Conservation (phyloP, 2,797 vertebrate genomes). For the Danio jaintianensis region DNA sequence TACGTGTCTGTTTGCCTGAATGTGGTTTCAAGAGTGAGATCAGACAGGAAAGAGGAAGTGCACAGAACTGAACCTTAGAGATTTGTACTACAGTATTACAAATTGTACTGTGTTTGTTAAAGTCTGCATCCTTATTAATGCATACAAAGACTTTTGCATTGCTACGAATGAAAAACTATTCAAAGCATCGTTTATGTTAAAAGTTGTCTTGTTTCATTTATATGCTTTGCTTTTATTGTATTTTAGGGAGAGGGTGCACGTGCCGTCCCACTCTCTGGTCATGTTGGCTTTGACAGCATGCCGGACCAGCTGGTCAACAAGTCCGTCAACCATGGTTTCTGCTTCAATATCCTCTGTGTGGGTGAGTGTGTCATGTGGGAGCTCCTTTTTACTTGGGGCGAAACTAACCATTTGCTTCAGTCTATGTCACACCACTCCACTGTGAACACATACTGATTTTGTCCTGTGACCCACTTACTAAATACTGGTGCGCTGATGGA, state of each 20-base stretch:
- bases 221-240: constrained; percentile 44
- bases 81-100: constrained; percentile 10
- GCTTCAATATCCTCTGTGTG: constrained; percentile 99
- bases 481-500: constrained; percentile 40
- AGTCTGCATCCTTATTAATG: background rate
- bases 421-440: constrained; percentile 59
- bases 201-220: constrained; percentile 34
- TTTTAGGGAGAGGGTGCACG: constrained; percentile 93
- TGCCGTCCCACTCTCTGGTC: constrained; percentile 91
- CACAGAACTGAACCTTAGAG: constrained; percentile 50
- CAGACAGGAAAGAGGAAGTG: constrained; percentile 86
- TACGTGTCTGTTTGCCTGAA: constrained; percentile 61
- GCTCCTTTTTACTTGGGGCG: constrained; percentile 48
- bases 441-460: constrained; percentile 51
- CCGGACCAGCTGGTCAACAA: constrained; percentile 99
- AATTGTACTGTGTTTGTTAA: background rate
- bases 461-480: constrained; percentile 52
- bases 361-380: constrained; percentile 84
- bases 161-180: background rate
- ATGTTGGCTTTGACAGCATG: constrained; percentile 99
- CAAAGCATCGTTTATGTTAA: constrained; percentile 28
- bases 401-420: constrained; percentile 57
- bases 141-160: background rate
- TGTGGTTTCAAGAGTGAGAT: constrained; percentile 76
- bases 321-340: constrained; percentile 97